phyloP scores from a whole-genome alignment of 1,140 invertebrate species.

The Lepidostoma basale region DNA sequence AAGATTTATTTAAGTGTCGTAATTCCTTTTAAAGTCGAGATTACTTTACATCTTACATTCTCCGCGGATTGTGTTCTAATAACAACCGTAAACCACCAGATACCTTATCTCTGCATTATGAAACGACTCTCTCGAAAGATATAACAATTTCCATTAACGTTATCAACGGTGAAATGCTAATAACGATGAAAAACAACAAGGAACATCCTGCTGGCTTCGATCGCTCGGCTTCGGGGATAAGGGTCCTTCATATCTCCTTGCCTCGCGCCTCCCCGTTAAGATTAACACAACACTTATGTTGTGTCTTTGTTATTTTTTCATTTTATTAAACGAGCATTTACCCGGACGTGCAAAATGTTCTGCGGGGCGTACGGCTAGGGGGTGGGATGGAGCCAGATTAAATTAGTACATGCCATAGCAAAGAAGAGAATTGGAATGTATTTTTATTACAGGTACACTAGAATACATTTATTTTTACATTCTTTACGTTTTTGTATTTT shows the following conservation, averaged over 20 bases:
- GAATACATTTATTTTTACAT: no score
- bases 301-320: constrained; percentile 40
- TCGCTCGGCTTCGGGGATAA: background rate
- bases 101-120: constrained; percentile 14
- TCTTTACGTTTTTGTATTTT: no score
- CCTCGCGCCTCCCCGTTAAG: constrained; percentile 17
- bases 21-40: background rate
- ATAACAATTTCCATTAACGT: constrained; percentile 26
- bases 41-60: background rate
- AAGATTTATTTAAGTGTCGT: constrained; percentile 7
- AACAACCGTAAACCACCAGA: constrained; percentile 2
- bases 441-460: no score
- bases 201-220: background rate
- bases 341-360: background rate
- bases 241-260: background rate
- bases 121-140: constrained; percentile 20
- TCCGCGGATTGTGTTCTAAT: background rate
- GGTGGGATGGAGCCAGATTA: constrained; percentile 17
- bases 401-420: constrained; percentile 6
- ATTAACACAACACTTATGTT: constrained; percentile 38
- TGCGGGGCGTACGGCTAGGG: background rate
- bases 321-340: constrained; percentile 36
- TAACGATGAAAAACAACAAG: constrained; percentile 4
- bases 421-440: no score
- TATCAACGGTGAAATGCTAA: constrained; percentile 15